Base-by-base conservation (phyloP, 2,888 invertebrate species). In the Tipula vernalis region DNA sequence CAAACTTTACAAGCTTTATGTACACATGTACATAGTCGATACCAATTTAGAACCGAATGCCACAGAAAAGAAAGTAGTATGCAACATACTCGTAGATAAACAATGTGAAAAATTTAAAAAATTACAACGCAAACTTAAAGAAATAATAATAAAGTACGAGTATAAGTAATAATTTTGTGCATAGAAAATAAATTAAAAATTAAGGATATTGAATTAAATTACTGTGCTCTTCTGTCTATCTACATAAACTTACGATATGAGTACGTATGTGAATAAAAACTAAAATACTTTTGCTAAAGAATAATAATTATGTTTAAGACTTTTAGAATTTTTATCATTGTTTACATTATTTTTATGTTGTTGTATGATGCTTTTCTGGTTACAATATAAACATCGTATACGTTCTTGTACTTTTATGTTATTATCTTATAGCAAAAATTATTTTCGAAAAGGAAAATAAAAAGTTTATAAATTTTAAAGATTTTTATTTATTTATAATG, bases 131-230 rank as follows among this genome's bases (percentile, higher is more conserved):
- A 51, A 15, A 51, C 15, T 51, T 71, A 71, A 71, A 28, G 28
- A 71, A 18, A 71, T 71, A 71, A 28, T 71, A 71, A 71, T 28
- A 71, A 18, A 71, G 3, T 71, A 28, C 6, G 3, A n/a, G n/a
- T 51, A 51, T 51, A 51, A 44, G 44, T n/a, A 71, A 71, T 57
- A 57, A 57, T 71, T 71, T 71, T 71, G 71, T 71, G 28, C 4
- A 57, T 71, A 71, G 71, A 71, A 71, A 71, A 71, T 71, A 71
- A 71, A 71, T 71, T 71, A 71, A 71, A 71, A 71, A 71, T 71
- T 71, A 71, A 28, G 28, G 28, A 71, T 71, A 28, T 71, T 71
- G 71, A 71, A 71, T 71, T 71, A 71, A 71, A 71, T 71, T 71
- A 71, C 51, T 57, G 6, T 71, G 71, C 71, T 28, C 71, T 71